Conservation (phyloP, 2,888 invertebrate genomes). For the Thumatha senex region DNA sequence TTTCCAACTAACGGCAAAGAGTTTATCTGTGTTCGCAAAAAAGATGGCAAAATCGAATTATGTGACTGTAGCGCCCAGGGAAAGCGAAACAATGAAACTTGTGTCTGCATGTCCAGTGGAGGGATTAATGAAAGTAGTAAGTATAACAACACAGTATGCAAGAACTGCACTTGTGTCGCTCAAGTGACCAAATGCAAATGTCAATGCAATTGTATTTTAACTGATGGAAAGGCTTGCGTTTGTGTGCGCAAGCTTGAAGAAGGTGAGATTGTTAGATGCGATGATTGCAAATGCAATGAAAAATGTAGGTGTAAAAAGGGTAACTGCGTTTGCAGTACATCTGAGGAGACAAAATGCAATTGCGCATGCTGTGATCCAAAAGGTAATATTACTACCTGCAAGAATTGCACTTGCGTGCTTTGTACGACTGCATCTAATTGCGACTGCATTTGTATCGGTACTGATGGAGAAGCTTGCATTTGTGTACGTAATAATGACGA, state of each 20-base stretch:
- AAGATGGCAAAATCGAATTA: conserved; percentile 25
- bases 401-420: not conserved
- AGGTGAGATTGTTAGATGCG: conserved; percentile 27
- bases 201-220: conserved; percentile 27
- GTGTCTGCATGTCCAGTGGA: no score
- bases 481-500: conserved; percentile 24
- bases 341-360: conserved; percentile 4
- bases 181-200: not conserved
- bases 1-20: conserved; percentile 35
- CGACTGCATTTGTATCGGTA: conserved; percentile 24
- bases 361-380: not conserved
- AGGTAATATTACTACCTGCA: not conserved
- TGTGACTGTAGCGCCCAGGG: conserved; percentile 24
- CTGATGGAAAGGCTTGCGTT: conserved; percentile 26
- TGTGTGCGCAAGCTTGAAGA: conserved; percentile 26
- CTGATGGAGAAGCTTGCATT: conserved; percentile 20
- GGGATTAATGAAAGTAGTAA: no score
- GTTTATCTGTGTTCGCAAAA: conserved; percentile 42
- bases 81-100: not conserved
- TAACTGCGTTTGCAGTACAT: conserved; percentile 23
- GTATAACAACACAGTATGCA: not conserved
- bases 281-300: conserved; percentile 32
- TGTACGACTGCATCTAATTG: conserved; percentile 14
- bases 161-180: conserved; percentile 31
- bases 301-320: conserved; percentile 3